A percentile compares a stretch with the other conserved stretches of the same genome.
These are phyloP conservation scores for Cepaea hortensis DNA, from an alignment of 2,888 invertebrate genomes.

Conservation along the genomic window DNA sequence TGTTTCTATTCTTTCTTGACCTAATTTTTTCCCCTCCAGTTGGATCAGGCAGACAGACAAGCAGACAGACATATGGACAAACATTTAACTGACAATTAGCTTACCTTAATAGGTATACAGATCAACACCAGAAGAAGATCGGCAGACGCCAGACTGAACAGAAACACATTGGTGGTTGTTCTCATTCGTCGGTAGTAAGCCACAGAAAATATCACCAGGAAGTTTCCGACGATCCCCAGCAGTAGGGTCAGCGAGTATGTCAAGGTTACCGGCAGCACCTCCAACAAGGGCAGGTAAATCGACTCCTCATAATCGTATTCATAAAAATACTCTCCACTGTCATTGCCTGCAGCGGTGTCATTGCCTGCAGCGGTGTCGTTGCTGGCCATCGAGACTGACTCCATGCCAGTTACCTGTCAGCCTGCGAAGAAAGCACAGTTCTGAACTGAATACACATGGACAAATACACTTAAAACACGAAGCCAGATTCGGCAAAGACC, in stretches of 20 bases:
- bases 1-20: too few species aligned
- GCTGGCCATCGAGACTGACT: too few species aligned
- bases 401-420: too few species aligned
- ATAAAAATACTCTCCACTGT: neutral
- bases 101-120: conserved; percentile 84
- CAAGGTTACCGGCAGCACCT: conserved; percentile 79
- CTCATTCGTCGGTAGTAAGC: conserved; percentile 79
- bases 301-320: neutral
- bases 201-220: conserved; percentile 80
- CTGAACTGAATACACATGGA: too few species aligned
- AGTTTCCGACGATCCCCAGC: conserved; percentile 81
- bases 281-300: conserved; percentile 76
- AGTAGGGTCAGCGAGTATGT: conserved; percentile 81
- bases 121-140: conserved; percentile 83
- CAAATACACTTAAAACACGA: too few species aligned
- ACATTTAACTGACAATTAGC: conserved; percentile 49
- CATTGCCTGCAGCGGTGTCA: neutral
- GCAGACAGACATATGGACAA: too few species aligned
- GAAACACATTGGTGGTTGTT: conserved; percentile 82
- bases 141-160: conserved; percentile 82
- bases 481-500: too few species aligned
- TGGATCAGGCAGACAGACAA: too few species aligned
- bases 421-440: too few species aligned
- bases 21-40: too few species aligned
- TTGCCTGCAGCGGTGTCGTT: neutral